Base-by-base conservation (phyloP, 2,797 vertebrate species). In the Carapus acus region DNA sequence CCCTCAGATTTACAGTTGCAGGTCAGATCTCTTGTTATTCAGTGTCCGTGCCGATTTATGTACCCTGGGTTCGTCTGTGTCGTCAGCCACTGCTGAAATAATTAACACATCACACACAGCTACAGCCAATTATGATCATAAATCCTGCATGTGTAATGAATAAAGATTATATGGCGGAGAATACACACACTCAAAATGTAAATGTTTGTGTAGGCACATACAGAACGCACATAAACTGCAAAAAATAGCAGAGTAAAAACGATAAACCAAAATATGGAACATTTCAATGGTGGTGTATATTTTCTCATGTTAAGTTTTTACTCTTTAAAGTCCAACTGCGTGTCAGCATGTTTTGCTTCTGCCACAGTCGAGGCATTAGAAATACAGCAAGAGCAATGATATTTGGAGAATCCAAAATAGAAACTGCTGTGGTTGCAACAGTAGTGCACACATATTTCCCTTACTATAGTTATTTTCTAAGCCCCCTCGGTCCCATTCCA, bases 1-100 rank as follows among this genome's bases (percentile, higher is more conserved):
- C 49, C 11, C n/a, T 23, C 62, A 82, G 77, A 85, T 85, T 81
- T 84, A 87, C 77, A 71, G 65, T 69, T 61, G 17, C 19, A 43
- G 66, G 63, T 76, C 65, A 64, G 49, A 75, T 56, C 68, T 62
- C 59, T 77, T 71, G 73, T 81, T 74, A 62, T 71, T 74, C 71
- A 65, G 61, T 36, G 46, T 50, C 34, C 29, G 12, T 6, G n/a
- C 36, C 65, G 71, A 87, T 84, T 86, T 83, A 86, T 83, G 48
- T 71, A 79, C 58, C 73, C 61, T 70, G 45, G 64, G 47, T 43
- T 54, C 66, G 69, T 73, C 39, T 76, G 62, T 65, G 56, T 74
- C 61, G 55, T 78, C 65, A 67, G 67, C 55, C 54, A 22, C 27
- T 45, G 37, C 45, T 62, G 70, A 67, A 65, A 76, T 81, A 78